phyloP scores from a whole-genome alignment of 2,797 vertebrate species.

The Artibeus lituratus region DNA sequence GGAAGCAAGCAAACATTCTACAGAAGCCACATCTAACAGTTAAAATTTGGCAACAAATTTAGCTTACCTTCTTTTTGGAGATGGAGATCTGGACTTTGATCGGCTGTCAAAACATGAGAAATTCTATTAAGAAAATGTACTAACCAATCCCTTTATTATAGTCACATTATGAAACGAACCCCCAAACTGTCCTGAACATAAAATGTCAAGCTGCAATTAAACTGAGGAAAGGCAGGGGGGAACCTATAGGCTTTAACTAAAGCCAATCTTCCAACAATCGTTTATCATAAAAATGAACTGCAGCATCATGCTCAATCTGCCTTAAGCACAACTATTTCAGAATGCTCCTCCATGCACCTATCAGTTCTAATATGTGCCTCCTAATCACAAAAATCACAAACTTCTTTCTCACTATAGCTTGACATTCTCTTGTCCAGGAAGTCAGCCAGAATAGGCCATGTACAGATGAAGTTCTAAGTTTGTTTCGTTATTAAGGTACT shows the following conservation, averaged over 20 bases:
- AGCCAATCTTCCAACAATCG: background rate
- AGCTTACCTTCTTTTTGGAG: conserved; percentile 89
- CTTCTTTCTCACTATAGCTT: background rate
- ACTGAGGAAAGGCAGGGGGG: background rate
- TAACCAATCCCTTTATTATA: conserved; percentile 16
- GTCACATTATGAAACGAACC: background rate
- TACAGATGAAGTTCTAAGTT: conserved; percentile 1
- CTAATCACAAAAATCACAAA: background rate
- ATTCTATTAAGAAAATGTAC: conserved; percentile 57
- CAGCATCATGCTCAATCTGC: background rate
- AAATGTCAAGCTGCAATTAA: background rate
- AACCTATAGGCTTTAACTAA: background rate
- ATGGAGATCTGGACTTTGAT: conserved; percentile 88
- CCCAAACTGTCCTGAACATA: background rate
- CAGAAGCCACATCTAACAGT: conserved; percentile 27
- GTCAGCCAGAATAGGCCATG: background rate
- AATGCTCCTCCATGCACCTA: background rate
- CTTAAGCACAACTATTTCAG: background rate
- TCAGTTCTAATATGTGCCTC: conserved; percentile 18
- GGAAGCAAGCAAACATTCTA: conserved; percentile 14
- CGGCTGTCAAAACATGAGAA: conserved; percentile 82
- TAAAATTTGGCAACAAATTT: conserved; percentile 41
- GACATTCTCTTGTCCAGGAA: conserved; percentile 12
- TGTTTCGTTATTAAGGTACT: background rate
- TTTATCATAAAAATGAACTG: background rate